phyloP scores from a whole-genome alignment of 2,888 invertebrate genomes.

The Tipula vernalis region DNA sequence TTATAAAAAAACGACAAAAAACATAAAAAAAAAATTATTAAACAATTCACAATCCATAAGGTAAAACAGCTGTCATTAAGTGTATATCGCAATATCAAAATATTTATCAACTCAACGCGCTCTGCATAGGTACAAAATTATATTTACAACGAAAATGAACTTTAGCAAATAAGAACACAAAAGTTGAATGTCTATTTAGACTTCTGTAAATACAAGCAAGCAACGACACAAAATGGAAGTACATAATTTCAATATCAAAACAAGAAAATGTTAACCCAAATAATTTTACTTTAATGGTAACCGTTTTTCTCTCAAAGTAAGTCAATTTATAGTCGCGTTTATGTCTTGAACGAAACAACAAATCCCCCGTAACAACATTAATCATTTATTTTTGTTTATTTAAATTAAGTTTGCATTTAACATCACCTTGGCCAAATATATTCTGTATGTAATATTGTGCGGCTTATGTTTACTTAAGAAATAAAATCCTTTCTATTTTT shows the following conservation, averaged over 20 bases:
- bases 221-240: too few relatives aligned
- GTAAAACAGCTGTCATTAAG: background rate
- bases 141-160: background rate
- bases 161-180: background rate
- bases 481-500: background rate
- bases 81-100: background rate
- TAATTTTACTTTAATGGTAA: background rate
- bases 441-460: background rate
- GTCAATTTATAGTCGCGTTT: background rate
- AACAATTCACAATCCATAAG: background rate
- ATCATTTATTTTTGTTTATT: background rate
- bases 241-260: too few relatives aligned
- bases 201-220: background rate
- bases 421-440: background rate
- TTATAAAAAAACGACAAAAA: background rate
- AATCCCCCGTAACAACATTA: background rate
- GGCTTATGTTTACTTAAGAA: background rate
- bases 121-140: background rate
- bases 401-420: background rate
- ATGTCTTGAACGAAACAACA: background rate
- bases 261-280: background rate
- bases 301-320: background rate
- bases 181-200: background rate
- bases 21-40: background rate
- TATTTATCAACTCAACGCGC: background rate